Evolutionary conservation across 2,797 vertebrate species (phyloP).

Genomic region (Tiaroga cobitis): DNA sequence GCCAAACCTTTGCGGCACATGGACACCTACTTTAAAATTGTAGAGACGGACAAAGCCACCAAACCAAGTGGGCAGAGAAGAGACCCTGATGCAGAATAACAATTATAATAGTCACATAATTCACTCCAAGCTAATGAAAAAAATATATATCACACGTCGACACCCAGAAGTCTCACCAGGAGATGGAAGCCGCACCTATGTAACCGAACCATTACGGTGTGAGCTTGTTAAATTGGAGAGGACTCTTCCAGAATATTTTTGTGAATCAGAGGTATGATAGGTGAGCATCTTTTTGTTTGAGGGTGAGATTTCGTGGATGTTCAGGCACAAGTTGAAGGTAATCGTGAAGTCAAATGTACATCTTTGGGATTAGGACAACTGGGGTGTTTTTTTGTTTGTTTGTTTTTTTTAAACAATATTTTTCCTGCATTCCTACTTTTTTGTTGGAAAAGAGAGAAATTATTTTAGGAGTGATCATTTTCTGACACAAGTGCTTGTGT

Average conservation of each 20-base stretch:
- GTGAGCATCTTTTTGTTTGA: conserved; percentile 31
- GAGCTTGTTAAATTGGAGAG: conserved; percentile 59
- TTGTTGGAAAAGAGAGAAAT: conserved; percentile 51
- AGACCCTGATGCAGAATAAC: conserved; percentile 50
- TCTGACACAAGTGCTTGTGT: conserved; percentile 83
- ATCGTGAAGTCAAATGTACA: conserved; percentile 57
- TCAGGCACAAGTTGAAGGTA: conserved; percentile 50
- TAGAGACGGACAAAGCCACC: conserved; percentile 55
- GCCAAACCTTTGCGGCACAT: conserved; percentile 54
- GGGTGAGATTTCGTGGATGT: conserved; percentile 41
- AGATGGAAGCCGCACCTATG: conserved; percentile 37
- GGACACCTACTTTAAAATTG: conserved; percentile 52
- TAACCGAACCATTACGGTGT: conserved; percentile 54
- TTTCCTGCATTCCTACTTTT: conserved; percentile 84
- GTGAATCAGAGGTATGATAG: conserved; percentile 48
- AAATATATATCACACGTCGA: conserved; percentile 44
- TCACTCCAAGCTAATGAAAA: conserved; percentile 45
- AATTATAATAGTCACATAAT: conserved; percentile 55
- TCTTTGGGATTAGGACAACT: conserved; percentile 62
- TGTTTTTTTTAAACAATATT: conserved; percentile 27
- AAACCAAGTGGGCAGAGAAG: conserved; percentile 50
- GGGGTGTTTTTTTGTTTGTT: conserved; percentile 43
- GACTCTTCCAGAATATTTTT: conserved; percentile 60
- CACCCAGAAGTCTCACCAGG: conserved; percentile 54
- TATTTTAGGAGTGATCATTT: conserved; percentile 63